Evolutionary conservation across 1,140 invertebrate genomes (phyloP).

Genomic region (Eriosoma lanigerum): DNA sequence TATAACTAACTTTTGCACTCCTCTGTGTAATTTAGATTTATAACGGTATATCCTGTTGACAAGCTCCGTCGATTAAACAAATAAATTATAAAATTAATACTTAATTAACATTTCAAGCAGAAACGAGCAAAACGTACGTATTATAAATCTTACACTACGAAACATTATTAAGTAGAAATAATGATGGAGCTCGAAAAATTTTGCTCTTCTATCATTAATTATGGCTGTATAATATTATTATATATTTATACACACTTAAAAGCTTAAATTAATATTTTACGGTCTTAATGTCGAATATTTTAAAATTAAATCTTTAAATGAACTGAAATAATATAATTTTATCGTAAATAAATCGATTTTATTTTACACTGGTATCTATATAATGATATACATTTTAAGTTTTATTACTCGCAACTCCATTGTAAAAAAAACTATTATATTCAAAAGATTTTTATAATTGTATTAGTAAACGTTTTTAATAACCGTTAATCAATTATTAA

Average conservation of each 20-base stretch:
- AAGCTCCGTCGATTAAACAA: conserved; percentile 5
- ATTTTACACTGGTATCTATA: too few relatives aligned
- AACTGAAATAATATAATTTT: not conserved
- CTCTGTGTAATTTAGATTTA: conserved; percentile 12
- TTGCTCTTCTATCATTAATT: not conserved
- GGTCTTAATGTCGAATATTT: not conserved
- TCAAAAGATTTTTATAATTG: too few relatives aligned
- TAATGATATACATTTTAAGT: too few relatives aligned
- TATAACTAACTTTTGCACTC: not conserved
- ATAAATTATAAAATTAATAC: conserved; percentile 40
- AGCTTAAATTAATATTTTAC: not conserved
- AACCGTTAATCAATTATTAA: too few relatives aligned
- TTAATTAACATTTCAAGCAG: conserved; percentile 9
- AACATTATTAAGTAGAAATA: not conserved
- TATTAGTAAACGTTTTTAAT: too few relatives aligned
- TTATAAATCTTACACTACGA: not conserved
- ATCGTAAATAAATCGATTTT: too few relatives aligned
- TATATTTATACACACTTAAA: not conserved
- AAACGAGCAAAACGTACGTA: not conserved
- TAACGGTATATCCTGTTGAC: not conserved
- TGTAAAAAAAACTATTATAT: too few relatives aligned
- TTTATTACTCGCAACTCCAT: too few relatives aligned
- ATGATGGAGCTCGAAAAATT: not conserved
- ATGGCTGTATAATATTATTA: not conserved
- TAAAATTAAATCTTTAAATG: not conserved